Conservation (phyloP, 2,888 invertebrate species). For the Leptopilina drosophilae region DNA sequence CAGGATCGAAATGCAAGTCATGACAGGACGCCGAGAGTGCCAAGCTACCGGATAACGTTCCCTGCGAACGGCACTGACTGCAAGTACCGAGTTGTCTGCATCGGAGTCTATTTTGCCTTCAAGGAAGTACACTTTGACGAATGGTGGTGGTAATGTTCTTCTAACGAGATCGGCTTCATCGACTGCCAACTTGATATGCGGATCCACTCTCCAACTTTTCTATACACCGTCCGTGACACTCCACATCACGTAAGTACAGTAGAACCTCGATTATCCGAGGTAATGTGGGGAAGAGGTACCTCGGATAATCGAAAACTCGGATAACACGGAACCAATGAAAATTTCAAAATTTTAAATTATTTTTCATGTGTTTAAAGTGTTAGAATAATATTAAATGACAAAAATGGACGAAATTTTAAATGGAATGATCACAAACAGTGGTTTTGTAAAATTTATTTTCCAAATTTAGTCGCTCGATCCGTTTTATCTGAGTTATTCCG, state of each 20-base stretch:
- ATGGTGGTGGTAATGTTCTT: slow-evolving; percentile 11
- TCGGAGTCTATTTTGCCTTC: background rate
- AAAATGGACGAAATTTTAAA: no score
- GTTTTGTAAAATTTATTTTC: no score
- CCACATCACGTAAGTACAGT: background rate
- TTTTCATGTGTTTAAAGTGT: no score
- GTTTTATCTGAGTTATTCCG: no score
- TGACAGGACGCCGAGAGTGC: background rate
- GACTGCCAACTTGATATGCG: slow-evolving; percentile 1
- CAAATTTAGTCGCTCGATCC: no score
- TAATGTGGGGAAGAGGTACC: no score
- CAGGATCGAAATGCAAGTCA: slow-evolving; percentile 3
- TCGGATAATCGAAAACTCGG: no score
- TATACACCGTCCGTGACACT: background rate
- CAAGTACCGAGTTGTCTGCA: background rate
- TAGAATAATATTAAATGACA: no score
- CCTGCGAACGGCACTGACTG: background rate
- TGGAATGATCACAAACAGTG: no score
- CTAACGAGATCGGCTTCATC: slow-evolving; percentile 26
- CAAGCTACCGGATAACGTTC: slow-evolving; percentile 2
- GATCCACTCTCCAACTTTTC: background rate
- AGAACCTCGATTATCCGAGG: no score
- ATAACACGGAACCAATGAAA: no score
- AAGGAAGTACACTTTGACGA: slow-evolving; percentile 2
- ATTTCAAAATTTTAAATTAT: no score